These are phyloP conservation scores for Strongylocentrotus purpuratus DNA, from an alignment of 35 echinoderm and acorn worm species.

Conservation along the genomic window DNA sequence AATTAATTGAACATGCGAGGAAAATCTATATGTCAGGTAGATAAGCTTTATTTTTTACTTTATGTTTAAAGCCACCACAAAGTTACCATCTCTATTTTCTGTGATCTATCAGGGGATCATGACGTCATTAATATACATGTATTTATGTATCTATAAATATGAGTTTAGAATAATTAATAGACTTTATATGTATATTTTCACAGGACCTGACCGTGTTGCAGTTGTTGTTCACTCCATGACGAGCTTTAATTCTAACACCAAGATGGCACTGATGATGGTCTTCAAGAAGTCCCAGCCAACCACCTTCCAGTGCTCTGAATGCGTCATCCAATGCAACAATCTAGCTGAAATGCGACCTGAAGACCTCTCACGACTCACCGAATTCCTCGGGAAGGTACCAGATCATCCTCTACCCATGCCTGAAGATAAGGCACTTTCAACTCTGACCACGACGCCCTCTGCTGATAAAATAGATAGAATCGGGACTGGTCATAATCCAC, in stretches of 20 bases:
- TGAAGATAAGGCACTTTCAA: background rate
- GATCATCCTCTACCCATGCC: background rate
- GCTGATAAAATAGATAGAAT: too few relatives aligned
- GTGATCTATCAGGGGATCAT: too few relatives aligned
- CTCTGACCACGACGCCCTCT: too few relatives aligned
- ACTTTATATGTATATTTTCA: background rate
- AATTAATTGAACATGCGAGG: too few relatives aligned
- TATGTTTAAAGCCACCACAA: too few relatives aligned
- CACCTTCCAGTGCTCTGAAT: background rate
- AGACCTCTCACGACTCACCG: background rate
- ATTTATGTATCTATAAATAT: too few relatives aligned
- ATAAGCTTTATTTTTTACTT: too few relatives aligned
- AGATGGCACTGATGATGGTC: background rate
- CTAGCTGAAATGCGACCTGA: background rate
- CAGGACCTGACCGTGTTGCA: background rate
- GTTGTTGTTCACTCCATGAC: constrained; percentile 14
- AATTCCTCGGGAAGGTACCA: background rate
- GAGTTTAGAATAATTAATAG: too few relatives aligned
- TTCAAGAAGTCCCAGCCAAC: constrained; percentile 20
- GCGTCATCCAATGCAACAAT: constrained; percentile 17
- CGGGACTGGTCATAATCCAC: too few relatives aligned
- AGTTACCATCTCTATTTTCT: too few relatives aligned
- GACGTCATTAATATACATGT: too few relatives aligned
- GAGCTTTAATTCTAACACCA: background rate
- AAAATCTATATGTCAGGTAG: too few relatives aligned